A percentile compares a stretch with the other conserved stretches of the same genome.
phyloP scores from a whole-genome alignment of 2,113 vertebrate species.

The Macquaria ambigua region DNA sequence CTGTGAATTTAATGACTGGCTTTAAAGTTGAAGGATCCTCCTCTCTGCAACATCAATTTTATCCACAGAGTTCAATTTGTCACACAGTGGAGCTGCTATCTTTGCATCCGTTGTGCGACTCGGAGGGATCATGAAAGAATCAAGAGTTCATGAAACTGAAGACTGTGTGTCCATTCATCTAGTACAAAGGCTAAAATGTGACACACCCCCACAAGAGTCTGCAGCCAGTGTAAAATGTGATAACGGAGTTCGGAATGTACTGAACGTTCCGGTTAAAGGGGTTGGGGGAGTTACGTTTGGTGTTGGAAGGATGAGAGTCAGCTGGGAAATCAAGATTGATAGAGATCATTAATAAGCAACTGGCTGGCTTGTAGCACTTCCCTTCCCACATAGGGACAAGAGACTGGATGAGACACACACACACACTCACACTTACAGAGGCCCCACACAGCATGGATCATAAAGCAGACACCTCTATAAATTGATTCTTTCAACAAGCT shows the following conservation, averaged over 20 bases:
- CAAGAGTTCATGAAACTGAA: conserved; percentile 11
- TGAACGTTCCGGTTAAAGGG: conserved; percentile 43
- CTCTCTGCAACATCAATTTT: conserved; percentile 41
- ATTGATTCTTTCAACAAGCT: conserved; percentile 59
- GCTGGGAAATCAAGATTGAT: conserved; percentile 76
- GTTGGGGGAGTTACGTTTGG: conserved; percentile 29
- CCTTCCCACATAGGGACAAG: conserved; percentile 46
- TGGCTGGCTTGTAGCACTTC: conserved; percentile 54
- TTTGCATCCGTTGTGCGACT: conserved; percentile 4
- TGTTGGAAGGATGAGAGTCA: conserved; percentile 56
- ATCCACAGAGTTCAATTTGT: conserved; percentile 27
- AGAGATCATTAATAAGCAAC: conserved; percentile 79
- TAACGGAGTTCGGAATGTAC: conserved; percentile 11
- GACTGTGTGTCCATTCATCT: conserved; percentile 17
- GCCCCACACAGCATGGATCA: conserved; percentile 50
- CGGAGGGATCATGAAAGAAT: neutral
- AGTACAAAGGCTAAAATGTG: conserved; percentile 23
- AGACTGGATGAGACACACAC: conserved; percentile 16
- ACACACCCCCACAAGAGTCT: conserved; percentile 27
- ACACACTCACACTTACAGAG: neutral
- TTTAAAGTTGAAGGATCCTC: conserved; percentile 43
- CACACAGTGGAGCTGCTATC: conserved; percentile 8
- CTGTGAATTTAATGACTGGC: conserved; percentile 39
- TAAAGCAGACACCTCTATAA: conserved; percentile 57
- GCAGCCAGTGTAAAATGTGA: conserved; percentile 34